Evolutionary conservation across 2,888 invertebrate species (phyloP).

Genomic region (Ptilodon capucinus): DNA sequence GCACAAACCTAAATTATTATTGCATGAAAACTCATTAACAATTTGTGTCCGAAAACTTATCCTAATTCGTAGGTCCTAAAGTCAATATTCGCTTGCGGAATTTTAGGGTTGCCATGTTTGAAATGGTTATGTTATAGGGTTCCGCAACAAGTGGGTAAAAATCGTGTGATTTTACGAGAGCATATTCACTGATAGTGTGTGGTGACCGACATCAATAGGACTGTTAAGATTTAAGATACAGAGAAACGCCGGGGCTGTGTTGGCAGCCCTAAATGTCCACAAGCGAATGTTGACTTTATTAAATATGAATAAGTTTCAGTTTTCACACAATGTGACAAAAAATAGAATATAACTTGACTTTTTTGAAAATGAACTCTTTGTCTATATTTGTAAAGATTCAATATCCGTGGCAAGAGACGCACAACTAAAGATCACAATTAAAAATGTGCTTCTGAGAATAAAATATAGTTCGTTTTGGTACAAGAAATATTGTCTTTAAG

Average conservation of each 20-base stretch:
- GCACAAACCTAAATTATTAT: neutral
- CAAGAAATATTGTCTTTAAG: too few relatives aligned
- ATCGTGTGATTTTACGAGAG: conserved; percentile 12
- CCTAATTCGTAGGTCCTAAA: neutral
- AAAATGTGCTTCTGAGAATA: too few relatives aligned
- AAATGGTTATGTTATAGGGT: neutral
- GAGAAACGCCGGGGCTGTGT: too few relatives aligned
- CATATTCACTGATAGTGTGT: conserved; percentile 1
- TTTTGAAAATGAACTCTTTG: too few relatives aligned
- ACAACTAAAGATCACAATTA: too few relatives aligned
- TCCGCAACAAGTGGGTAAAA: conserved; percentile 13
- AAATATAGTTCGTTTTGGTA: too few relatives aligned
- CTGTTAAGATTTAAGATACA: neutral
- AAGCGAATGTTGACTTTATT: too few relatives aligned
- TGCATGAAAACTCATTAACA: neutral
- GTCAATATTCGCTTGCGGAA: neutral
- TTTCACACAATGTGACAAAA: too few relatives aligned
- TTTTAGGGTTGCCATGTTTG: neutral
- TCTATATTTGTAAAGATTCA: too few relatives aligned
- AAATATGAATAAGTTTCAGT: too few relatives aligned
- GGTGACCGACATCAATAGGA: neutral
- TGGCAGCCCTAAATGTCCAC: neutral
- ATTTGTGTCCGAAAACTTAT: neutral
- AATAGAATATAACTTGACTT: too few relatives aligned
- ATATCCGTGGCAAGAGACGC: too few relatives aligned